Base-by-base conservation (phyloP, 2,888 invertebrate genomes). In the Heliconius hortense region DNA sequence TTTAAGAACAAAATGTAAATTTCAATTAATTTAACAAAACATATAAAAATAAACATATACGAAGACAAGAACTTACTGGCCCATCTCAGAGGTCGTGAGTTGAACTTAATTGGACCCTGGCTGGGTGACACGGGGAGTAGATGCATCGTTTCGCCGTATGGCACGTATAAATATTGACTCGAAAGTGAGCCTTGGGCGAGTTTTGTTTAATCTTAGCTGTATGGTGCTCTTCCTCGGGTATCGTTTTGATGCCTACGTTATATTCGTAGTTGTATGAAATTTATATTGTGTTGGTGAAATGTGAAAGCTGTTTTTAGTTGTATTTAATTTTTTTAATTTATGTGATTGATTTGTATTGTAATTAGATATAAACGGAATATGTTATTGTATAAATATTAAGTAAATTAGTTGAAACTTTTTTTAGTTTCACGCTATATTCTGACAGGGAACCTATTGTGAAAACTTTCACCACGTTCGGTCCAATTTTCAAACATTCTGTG, bases 91-190 rank as follows among this genome's bases (percentile, higher is more conserved):
- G 93, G 93, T 93, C 93, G 93, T 93, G 93, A 92, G 93, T 88
- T 88, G 88, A 90, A 92, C 90, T 92, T 94, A 94, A 93, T 94
- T 94, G 93, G 92, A 88, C 89, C 88, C 88, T 86, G 89, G 89
- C 89, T 88, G 91, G 91, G 89, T 92, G 93, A 93, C 93, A 93
- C 89, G 90, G 89, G 89, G 88, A 90, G 90, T 92, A 92, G 93
- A 93, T 93, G 92, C 92, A 93, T 93, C 90, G 90, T 87, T 85
- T 84, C 83, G 60, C 62, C 26, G 87, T 91, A 90, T 89, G 88
- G 87, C 89, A 92, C 88, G 89, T 92, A 92, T 92, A 93, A 92
- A 92, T 93, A 92, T 89, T 74, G 77, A 76, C 72, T 74, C 76
- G 75, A 77, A 78, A 79, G 74, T 77, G 72, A 76, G 76, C 74